phyloP scores from a whole-genome alignment of 2,797 vertebrate species.

The Sus cebifrons region DNA sequence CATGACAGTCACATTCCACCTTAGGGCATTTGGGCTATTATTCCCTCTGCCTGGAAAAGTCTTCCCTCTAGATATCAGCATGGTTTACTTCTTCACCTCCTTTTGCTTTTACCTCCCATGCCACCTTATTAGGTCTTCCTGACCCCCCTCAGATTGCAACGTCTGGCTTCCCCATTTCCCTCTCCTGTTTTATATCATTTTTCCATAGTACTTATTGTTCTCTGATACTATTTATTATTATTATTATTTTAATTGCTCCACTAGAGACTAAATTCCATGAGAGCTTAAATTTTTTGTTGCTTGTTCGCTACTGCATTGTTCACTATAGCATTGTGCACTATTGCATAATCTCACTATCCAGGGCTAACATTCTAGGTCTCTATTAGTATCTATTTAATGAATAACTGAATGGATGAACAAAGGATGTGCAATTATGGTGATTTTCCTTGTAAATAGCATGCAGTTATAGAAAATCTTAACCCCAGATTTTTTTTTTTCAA shows the following conservation, averaged over 20 bases:
- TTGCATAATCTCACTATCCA: neutral
- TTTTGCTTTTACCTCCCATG: conserved; percentile 4
- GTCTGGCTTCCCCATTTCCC: neutral
- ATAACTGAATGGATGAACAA: neutral
- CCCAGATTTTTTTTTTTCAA: neutral
- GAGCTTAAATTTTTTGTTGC: neutral
- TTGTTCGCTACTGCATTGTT: neutral
- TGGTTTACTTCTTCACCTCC: neutral
- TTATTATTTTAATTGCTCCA: conserved; percentile 21
- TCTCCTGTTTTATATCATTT: neutral
- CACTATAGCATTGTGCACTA: neutral
- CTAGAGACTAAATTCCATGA: neutral
- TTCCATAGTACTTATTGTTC: neutral
- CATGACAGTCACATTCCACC: neutral
- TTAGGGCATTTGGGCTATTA: neutral
- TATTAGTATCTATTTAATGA: neutral
- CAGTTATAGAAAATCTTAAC: conserved; percentile 46
- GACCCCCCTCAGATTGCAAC: neutral
- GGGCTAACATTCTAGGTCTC: neutral
- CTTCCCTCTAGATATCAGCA: neutral
- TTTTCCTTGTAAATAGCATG: neutral
- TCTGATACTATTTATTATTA: neutral
- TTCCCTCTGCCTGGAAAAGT: neutral
- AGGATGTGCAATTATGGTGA: neutral
- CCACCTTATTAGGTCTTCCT: neutral